Conservation (phyloP, 2,888 invertebrate species). For the Belgica antarctica region DNA sequence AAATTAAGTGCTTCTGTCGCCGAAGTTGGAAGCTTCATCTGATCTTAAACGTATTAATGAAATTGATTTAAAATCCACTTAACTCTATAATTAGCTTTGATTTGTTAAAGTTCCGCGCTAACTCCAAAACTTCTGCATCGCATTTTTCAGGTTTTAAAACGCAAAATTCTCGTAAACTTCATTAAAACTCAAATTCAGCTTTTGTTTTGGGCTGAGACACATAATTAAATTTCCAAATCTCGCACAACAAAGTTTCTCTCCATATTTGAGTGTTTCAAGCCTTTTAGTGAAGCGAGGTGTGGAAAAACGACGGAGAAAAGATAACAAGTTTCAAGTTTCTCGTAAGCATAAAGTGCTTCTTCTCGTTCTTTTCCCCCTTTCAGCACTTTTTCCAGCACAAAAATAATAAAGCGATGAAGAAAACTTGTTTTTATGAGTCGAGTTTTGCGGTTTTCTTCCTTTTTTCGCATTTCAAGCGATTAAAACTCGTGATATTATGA, state of each 20-base stretch:
- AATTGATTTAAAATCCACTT: too few species aligned
- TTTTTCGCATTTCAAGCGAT: background rate
- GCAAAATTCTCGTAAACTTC: background rate
- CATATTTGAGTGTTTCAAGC: slow-evolving; percentile 30
- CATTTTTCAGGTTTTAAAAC: background rate
- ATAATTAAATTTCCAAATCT: slow-evolving; percentile 21
- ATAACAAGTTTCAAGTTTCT: slow-evolving; percentile 25
- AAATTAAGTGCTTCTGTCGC: slow-evolving; percentile 17
- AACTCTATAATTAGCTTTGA: too few species aligned
- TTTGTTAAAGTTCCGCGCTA: too few species aligned
- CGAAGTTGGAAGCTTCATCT: too few species aligned
- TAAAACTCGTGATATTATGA: slow-evolving; percentile 22
- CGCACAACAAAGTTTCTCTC: slow-evolving; percentile 3
- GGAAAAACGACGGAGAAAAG: slow-evolving; percentile 21
- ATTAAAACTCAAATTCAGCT: slow-evolving; percentile 14
- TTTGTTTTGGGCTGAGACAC: background rate
- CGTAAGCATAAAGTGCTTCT: slow-evolving; percentile 19
- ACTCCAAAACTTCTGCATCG: slow-evolving; percentile 19
- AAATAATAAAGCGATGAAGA: background rate
- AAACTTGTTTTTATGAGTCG: slow-evolving; percentile 19
- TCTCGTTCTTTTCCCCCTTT: background rate
- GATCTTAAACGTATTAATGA: too few species aligned
- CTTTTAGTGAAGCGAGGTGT: slow-evolving; percentile 23
- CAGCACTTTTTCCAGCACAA: background rate
- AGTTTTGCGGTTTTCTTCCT: background rate